A percentile compares a stretch with the other conserved stretches of the same genome.
Evolutionary conservation across 2,888 invertebrate species (phyloP).

Genomic region (Lordiphosa andalusiaca): DNA sequence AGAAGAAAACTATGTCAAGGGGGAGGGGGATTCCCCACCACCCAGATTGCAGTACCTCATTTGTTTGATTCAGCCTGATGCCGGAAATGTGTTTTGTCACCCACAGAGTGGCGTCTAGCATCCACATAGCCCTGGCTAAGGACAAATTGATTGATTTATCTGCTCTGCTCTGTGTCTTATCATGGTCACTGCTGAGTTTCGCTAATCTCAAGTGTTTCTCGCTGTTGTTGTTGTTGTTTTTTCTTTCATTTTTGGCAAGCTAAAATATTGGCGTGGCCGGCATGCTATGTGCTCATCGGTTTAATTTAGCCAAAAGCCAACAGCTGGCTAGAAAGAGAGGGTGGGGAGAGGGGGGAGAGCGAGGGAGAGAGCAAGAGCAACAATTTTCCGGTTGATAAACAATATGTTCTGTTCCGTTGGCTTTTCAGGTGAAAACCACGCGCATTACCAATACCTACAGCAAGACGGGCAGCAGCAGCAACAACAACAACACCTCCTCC

Average conservation of each 20-base stretch:
- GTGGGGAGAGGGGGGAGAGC: not conserved
- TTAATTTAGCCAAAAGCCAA: constrained; percentile 60
- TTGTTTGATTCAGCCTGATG: too few species aligned
- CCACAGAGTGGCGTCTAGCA: too few species aligned
- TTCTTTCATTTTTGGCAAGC: constrained; percentile 4
- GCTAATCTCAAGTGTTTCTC: constrained; percentile 1
- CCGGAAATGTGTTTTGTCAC: too few species aligned
- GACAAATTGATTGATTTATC: too few species aligned
- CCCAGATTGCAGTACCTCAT: too few species aligned
- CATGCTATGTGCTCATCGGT: constrained; percentile 64
- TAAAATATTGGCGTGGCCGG: constrained; percentile 33
- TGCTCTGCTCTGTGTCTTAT: too few species aligned
- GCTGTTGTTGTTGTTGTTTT: not conserved
- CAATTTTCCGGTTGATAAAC: constrained; percentile 60
- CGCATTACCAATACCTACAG: constrained; percentile 79
- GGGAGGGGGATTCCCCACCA: too few species aligned
- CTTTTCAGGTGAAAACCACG: constrained; percentile 81
- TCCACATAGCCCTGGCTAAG: too few species aligned
- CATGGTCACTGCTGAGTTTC: too few species aligned
- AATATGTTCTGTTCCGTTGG: constrained; percentile 30
- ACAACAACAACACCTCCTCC: constrained; percentile 72
- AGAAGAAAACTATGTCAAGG: too few species aligned
- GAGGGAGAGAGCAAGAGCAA: not conserved
- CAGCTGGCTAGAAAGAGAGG: constrained; percentile 45
- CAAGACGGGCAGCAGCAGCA: constrained; percentile 66